Evolutionary conservation across 2,797 vertebrate genomes (phyloP), one percentile per base, ranked within the genome.

Genomic region (Propithecus deckenii): DNA sequence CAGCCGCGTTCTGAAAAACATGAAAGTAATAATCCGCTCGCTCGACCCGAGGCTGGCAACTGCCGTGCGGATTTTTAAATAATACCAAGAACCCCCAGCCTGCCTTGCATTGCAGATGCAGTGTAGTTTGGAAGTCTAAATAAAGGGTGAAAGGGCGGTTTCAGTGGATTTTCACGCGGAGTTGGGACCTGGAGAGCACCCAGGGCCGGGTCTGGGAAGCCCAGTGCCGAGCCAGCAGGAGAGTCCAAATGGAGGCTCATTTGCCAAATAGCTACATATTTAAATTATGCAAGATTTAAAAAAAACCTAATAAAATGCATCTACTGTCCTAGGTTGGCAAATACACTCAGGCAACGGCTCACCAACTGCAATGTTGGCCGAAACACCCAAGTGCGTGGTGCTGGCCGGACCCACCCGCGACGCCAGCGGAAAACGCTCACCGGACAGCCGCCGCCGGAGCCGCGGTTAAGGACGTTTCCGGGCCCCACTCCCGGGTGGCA

Each of bases 111-210:
- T 46, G 10, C 1, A 22, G 13, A 48, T 1, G 13, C 10, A 61
- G 7, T 7, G 3, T 4, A 9, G 9, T 20, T 5, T 23, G 0
- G 1, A 28, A 22, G 65, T 13, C 80, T 8, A 38, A 35, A 3
- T 5, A 59, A 22, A 7, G 52, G 28, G 8, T 0, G 28, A 23
- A 30, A 35, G n/a, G 38, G 20, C 1, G 0, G 8, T 0, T 13
- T 4, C 4, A 8, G 48, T 2, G 32, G 15, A 11, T 86, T 41
- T 35, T 13, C 28, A 17, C 4, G 18, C 15, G 18, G 50, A 3
- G 11, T 17, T 28, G 74, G 17, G 30, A 30, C 22, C 12, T 0
- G 57, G 7, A 38, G 5, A 4, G 11, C 0, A 15, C 1, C 38
- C n/a, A 4, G 10, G 7, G 48, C 30, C 2, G 7, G 50, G 23